Evolutionary conservation across 53 echinoderm and acorn worm species (phyloP).

Genomic region (Actinopyga echinites): DNA sequence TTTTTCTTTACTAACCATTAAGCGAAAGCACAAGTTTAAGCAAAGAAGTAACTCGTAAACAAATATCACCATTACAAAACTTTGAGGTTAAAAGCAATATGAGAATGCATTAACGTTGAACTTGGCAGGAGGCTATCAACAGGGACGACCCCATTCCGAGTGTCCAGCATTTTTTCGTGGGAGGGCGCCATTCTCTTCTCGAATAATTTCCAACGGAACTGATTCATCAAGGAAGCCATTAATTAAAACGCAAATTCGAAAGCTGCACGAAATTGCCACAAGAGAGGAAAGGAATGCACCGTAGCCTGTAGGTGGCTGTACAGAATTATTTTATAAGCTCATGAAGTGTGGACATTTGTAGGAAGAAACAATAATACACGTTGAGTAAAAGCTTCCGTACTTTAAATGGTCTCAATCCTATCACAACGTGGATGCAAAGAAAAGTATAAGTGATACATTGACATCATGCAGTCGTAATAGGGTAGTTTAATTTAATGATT

Average conservation of each 20-base stretch:
- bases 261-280: background rate
- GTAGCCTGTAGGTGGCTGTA: background rate
- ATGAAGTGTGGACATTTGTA: no score
- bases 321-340: no score
- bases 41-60: no score
- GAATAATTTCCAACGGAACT: background rate
- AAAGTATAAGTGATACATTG: no score
- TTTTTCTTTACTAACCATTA: no score
- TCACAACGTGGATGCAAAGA: no score
- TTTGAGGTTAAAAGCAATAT: background rate
- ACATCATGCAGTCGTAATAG: no score
- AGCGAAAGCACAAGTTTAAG: no score
- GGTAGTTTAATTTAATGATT: no score
- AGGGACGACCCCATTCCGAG: background rate
- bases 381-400: no score
- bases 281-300: constrained; percentile 5
- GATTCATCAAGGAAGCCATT: constrained; percentile 25
- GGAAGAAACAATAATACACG: no score
- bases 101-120: background rate
- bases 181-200: constrained; percentile 10
- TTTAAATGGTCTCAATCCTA: no score
- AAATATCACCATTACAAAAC: background rate
- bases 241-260: background rate
- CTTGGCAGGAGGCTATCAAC: background rate
- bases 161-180: constrained; percentile 12